Conservation (phyloP, 2,797 vertebrate species). For the Acridotheres tristis region DNA sequence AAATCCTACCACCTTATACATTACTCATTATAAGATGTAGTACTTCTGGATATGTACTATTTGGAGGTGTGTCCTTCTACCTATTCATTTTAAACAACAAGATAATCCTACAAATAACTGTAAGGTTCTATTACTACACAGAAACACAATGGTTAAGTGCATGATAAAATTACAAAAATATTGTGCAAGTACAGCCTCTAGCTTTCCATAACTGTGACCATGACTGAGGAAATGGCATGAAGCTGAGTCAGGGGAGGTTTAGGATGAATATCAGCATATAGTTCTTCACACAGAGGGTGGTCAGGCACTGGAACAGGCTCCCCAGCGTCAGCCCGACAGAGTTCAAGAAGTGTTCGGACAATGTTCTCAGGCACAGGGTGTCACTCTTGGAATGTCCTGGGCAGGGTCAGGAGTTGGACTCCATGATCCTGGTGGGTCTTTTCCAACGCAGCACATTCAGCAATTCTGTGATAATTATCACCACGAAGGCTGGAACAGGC, state of each 20-base stretch:
- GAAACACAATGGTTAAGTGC: background rate
- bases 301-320: background rate
- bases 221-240: background rate
- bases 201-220: background rate
- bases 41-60: background rate
- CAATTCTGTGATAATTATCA: background rate
- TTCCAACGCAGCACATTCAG: background rate
- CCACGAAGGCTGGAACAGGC: background rate
- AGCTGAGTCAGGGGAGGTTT: background rate
- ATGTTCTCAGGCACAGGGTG: background rate
- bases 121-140: background rate
- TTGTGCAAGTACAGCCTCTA: background rate
- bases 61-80: background rate
- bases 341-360: background rate
- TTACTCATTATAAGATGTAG: background rate
- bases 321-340: background rate
- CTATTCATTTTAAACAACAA: background rate
- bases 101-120: background rate
- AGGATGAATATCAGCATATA: background rate
- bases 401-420: background rate
- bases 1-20: background rate
- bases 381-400: accelerated
- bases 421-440: background rate
- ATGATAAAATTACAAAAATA: background rate
- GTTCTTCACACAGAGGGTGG: background rate